These are phyloP conservation scores for Urocyon cinereoargenteus DNA, from an alignment of 2,797 vertebrate genomes.

Conservation along the genomic window DNA sequence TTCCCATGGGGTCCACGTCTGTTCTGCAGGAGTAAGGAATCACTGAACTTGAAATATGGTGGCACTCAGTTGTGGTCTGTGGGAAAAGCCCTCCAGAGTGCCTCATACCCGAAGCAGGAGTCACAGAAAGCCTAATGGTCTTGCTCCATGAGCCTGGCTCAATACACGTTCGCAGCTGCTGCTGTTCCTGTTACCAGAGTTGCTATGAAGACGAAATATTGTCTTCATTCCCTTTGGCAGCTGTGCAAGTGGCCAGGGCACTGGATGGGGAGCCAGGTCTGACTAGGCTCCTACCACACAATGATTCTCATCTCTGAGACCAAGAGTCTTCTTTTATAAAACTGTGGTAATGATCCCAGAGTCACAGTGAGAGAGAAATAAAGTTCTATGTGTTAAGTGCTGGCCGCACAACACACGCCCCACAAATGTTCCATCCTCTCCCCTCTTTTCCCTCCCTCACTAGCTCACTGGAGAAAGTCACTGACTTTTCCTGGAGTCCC, in stretches of 20 bases:
- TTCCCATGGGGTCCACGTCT: not conserved
- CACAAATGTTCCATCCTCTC: not conserved
- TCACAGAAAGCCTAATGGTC: not conserved
- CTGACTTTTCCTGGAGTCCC: not conserved
- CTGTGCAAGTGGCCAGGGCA: not conserved
- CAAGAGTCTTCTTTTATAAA: not conserved
- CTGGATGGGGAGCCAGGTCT: not conserved
- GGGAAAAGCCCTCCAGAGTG: not conserved
- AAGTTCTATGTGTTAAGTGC: not conserved
- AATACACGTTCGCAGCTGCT: not conserved
- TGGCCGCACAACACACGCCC: not conserved
- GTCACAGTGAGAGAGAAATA: not conserved
- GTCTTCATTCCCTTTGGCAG: not conserved
- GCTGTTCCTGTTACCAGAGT: not conserved
- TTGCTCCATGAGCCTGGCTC: not conserved
- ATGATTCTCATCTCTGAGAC: not conserved
- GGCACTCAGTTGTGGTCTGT: not conserved
- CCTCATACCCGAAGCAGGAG: not conserved
- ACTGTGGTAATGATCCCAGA: not conserved
- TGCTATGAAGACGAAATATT: not conserved
- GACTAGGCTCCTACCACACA: not conserved
- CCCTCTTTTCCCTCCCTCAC: not conserved
- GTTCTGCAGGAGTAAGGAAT: not conserved
- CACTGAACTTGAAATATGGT: not conserved
- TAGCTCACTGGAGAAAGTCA: not conserved